Evolutionary conservation across 2,888 invertebrate species (phyloP).

Genomic region (Coelogynopora nodosa): DNA sequence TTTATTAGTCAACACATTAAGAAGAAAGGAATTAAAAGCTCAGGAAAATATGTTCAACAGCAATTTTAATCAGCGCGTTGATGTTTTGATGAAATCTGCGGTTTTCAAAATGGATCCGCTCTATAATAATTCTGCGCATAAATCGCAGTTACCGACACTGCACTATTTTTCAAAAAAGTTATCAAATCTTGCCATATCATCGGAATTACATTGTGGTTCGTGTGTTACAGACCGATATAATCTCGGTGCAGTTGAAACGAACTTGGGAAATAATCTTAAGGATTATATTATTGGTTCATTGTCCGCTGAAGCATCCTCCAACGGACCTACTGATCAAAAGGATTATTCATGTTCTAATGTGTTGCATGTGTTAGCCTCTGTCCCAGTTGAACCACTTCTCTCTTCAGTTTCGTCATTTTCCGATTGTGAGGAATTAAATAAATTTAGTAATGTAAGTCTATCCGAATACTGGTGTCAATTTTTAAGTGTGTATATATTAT

Average conservation of each 20-base stretch:
- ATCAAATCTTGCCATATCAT: neutral
- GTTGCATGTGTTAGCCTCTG: no score
- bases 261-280: neutral
- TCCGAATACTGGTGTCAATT: no score
- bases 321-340: no score
- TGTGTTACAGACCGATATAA: neutral
- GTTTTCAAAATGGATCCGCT: neutral
- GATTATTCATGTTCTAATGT: no score
- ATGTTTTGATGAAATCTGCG: neutral
- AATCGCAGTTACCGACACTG: neutral
- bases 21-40: no score
- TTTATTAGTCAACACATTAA: no score
- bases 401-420: neutral
- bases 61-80: neutral
- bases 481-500: no score
- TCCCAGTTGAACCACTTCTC: neutral
- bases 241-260: neutral
- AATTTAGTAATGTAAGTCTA: neutral
- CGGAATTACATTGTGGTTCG: neutral
- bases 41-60: neutral
- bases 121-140: no score
- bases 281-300: neutral
- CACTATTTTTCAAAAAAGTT: neutral
- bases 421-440: neutral
- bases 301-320: no score